Evolutionary conservation across 2,888 invertebrate species (phyloP).

Genomic region (Aporophyla lueneburgensis): DNA sequence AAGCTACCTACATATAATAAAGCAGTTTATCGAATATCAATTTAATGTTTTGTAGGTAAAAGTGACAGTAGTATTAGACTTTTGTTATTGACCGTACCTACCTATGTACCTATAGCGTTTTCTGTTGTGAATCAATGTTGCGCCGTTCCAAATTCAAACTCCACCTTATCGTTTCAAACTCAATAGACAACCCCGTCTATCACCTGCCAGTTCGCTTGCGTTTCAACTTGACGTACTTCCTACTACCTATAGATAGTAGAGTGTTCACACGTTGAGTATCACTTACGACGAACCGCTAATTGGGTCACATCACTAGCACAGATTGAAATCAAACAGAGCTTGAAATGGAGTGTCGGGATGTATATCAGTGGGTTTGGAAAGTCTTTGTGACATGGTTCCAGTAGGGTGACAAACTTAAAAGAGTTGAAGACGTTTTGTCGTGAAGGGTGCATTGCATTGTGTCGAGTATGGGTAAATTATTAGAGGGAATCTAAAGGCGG

Average conservation of each 20-base stretch:
- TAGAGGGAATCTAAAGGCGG: too few relatives aligned
- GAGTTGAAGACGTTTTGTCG: background rate
- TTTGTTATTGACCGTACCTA: background rate
- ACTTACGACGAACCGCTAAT: constrained; percentile 70
- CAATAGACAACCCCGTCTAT: constrained; percentile 13
- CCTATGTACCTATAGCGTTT: background rate
- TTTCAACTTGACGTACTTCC: constrained; percentile 24
- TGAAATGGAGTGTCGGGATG: constrained; percentile 69
- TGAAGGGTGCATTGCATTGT: too few relatives aligned
- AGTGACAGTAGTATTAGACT: background rate
- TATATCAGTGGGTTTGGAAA: constrained; percentile 47
- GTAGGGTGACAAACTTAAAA: constrained; percentile 1
- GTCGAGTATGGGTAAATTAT: too few relatives aligned
- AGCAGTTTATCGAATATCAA: background rate
- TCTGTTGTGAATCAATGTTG: background rate
- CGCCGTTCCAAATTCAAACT: constrained; percentile 30
- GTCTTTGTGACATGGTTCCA: constrained; percentile 34
- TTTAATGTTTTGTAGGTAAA: background rate
- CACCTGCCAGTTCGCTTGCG: constrained; percentile 45
- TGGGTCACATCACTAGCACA: constrained; percentile 76
- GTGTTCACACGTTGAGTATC: constrained; percentile 57
- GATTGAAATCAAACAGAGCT: constrained; percentile 76
- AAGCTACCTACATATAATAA: background rate
- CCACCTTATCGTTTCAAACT: constrained; percentile 16
- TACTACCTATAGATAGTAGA: constrained; percentile 33